Evolutionary conservation across 2,888 invertebrate genomes (phyloP).

Genomic region (Drosophila prostipennis): DNA sequence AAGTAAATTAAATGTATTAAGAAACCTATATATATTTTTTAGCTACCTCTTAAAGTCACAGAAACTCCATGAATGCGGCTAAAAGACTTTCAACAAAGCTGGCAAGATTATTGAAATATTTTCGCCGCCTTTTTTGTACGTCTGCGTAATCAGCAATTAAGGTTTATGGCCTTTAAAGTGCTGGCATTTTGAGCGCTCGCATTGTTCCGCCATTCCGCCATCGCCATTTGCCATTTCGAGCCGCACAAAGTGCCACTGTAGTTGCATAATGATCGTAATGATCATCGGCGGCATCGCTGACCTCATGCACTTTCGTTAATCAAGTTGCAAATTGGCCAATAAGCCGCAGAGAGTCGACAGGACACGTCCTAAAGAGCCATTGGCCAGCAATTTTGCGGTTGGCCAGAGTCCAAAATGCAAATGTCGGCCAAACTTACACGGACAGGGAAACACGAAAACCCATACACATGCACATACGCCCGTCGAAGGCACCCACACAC

Average conservation of each 20-base stretch:
- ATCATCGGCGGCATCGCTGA: slow-evolving; percentile 4
- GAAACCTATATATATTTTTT: too few relatives aligned
- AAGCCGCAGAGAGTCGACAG: slow-evolving; percentile 57
- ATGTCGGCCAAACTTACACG: slow-evolving; percentile 11
- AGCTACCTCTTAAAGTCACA: too few relatives aligned
- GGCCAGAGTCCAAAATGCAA: slow-evolving; percentile 48
- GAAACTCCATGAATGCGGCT: neutral
- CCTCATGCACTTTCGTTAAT: slow-evolving; percentile 57
- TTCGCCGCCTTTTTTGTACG: slow-evolving; percentile 12
- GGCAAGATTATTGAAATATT: slow-evolving; percentile 59
- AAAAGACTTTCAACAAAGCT: slow-evolving; percentile 5
- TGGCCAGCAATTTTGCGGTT: slow-evolving; percentile 45
- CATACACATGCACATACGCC: neutral
- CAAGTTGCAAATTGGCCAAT: slow-evolving; percentile 70
- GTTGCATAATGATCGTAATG: slow-evolving; percentile 12
- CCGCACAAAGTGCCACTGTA: slow-evolving; percentile 15
- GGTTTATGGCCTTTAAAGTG: slow-evolving; percentile 63
- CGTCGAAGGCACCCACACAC: neutral
- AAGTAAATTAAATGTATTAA: too few relatives aligned
- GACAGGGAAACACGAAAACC: neutral
- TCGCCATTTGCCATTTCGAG: slow-evolving; percentile 6
- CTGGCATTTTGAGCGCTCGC: slow-evolving; percentile 18
- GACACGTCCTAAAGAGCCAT: slow-evolving; percentile 48
- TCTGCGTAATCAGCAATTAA: slow-evolving; percentile 69
- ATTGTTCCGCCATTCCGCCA: neutral